These are phyloP conservation scores for Darevskia mixta DNA, from an alignment of 2,797 vertebrate genomes.

Conservation along the genomic window DNA sequence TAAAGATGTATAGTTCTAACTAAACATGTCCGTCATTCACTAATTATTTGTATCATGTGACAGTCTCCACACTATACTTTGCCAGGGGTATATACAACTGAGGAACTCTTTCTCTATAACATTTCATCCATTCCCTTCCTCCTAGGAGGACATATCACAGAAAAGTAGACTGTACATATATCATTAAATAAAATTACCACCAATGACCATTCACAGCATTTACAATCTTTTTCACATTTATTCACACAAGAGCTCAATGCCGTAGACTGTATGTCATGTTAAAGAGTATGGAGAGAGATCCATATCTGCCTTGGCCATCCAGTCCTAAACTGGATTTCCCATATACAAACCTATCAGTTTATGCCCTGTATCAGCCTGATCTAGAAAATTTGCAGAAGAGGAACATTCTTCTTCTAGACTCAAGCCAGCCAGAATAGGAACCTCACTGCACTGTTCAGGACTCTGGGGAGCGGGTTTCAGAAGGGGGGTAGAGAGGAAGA, in stretches of 20 bases:
- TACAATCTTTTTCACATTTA: neutral
- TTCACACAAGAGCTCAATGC: neutral
- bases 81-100: neutral
- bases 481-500: no score
- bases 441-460: no score
- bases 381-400: no score
- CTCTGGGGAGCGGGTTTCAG: no score
- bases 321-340: neutral
- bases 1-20: neutral
- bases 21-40: neutral
- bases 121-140: neutral
- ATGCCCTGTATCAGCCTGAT: no score
- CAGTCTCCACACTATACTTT: neutral
- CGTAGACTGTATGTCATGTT: neutral
- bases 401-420: no score
- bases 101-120: neutral
- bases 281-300: neutral
- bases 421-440: no score
- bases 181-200: neutral
- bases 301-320: neutral
- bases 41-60: neutral
- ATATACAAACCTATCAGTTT: no score
- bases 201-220: neutral
- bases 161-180: neutral
- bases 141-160: neutral